phyloP scores from a whole-genome alignment of 2,888 invertebrate genomes.

The Cataglyphis rosenhaueri region DNA sequence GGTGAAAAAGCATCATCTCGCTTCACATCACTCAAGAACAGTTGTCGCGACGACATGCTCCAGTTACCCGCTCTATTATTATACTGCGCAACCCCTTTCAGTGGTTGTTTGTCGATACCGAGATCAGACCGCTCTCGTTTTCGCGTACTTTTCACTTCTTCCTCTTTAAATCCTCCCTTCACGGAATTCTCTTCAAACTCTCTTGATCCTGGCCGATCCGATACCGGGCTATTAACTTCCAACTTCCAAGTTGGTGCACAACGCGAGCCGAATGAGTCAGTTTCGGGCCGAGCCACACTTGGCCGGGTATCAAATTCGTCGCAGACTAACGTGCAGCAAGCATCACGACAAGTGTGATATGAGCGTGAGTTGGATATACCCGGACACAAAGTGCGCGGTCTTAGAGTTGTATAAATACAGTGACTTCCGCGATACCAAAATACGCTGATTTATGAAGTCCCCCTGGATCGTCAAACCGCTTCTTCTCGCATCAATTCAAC shows the following conservation, averaged over 20 bases:
- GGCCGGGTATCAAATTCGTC: slow-evolving; percentile 79
- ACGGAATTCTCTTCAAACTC: neutral
- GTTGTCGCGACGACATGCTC: slow-evolving; percentile 66
- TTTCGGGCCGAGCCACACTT: slow-evolving; percentile 69
- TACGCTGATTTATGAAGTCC: slow-evolving; percentile 81
- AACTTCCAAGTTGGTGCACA: slow-evolving; percentile 18
- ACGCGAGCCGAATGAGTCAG: slow-evolving; percentile 65
- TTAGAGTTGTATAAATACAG: slow-evolving; percentile 80
- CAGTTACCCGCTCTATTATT: slow-evolving; percentile 71
- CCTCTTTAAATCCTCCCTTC: neutral
- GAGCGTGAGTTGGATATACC: slow-evolving; percentile 16
- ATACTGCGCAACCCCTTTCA: slow-evolving; percentile 51
- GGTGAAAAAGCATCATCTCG: neutral
- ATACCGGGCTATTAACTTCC: neutral
- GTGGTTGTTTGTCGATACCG: slow-evolving; percentile 32
- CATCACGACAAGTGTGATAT: neutral
- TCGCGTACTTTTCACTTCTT: neutral
- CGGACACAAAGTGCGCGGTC: slow-evolving; percentile 60
- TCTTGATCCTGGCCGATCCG: neutral
- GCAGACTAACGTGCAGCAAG: slow-evolving; percentile 36
- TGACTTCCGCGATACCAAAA: slow-evolving; percentile 84
- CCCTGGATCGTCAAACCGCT: slow-evolving; percentile 43
- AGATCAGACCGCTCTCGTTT: neutral
- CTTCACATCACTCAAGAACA: slow-evolving; percentile 36
- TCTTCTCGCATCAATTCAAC: neutral